Evolutionary conservation across 1,140 invertebrate genomes (phyloP), one percentile per base, ranked within the genome.

Genomic region (Drosophila athabasca): DNA sequence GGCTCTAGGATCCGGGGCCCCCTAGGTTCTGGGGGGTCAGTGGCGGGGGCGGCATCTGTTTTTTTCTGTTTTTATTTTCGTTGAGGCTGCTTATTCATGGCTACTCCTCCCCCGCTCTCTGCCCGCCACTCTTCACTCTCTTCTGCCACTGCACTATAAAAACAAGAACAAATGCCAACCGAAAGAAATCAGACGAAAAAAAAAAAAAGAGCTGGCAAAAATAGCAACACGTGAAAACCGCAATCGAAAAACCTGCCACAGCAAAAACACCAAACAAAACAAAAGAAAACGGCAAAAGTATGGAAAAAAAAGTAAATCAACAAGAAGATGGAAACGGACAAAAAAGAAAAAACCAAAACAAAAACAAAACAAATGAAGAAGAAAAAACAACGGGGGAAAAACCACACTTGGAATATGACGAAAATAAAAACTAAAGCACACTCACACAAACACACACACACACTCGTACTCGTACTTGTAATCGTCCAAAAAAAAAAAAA

Each of bases 181-280:
- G 51, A 57, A 65, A 53, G 35, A 39, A 39, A 39, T 39, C 35
- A 4, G 35, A n/a, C n/a, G n/a, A n/a, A n/a, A n/a, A 60, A 48
- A 29, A 46, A 72, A 29, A 46, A 72, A 57, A 76, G 76, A 73
- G 58, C 78, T 71, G 52, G 82, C 78, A 71, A 73, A 85, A 78
- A 88, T 72, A 76, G 79, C 82, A 87, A 87, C 83, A 88, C 82
- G 82, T 88, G 83, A 88, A 87, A 88, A 79, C 70, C 70, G 64
- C 79, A 74, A 73, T 11, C 35, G 60, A 68, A 76, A 61, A 76
- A 74, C 71, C 53, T 73, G 69, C 50, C 26, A 73, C 24, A 48
- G 58, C 68, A 51, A 67, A 62, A 68, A 48, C 24, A 22, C 4
- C 48, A 59, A 19, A n/a, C 17, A 11, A 11, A 41, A 26, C 4